Conservation (phyloP, 2,888 invertebrate species). For the Cosmopolites sordidus region DNA sequence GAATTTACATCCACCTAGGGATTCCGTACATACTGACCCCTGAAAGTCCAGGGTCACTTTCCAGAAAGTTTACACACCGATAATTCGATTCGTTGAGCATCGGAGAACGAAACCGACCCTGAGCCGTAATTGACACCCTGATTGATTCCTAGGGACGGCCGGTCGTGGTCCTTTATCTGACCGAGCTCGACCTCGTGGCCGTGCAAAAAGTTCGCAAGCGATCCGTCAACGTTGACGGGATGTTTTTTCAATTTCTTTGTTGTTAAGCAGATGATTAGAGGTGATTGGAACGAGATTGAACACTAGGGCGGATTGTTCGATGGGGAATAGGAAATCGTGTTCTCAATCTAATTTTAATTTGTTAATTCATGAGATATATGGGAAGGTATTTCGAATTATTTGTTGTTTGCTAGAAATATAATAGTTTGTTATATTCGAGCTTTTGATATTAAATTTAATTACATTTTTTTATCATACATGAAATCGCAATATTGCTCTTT, state of each 20-base stretch:
- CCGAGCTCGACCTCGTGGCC: slow-evolving; percentile 16
- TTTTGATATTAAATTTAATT: too few species aligned
- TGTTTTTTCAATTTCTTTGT: slow-evolving; percentile 21
- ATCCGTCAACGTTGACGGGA: slow-evolving; percentile 13
- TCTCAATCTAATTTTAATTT: too few species aligned
- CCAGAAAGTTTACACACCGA: slow-evolving; percentile 15
- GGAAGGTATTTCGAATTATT: too few species aligned
- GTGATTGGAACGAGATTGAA: not conserved
- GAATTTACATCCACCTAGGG: too few species aligned
- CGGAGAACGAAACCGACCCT: slow-evolving; percentile 24
- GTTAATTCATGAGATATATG: too few species aligned
- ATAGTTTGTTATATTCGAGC: too few species aligned
- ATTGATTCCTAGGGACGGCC: slow-evolving; percentile 39
- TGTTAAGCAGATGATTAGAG: slow-evolving; percentile 10
- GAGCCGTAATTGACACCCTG: slow-evolving; percentile 43
- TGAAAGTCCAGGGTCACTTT: too few species aligned
- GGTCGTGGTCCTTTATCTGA: slow-evolving; percentile 31
- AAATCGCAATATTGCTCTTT: too few species aligned
- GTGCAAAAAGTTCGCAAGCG: not conserved
- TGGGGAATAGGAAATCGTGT: not conserved
- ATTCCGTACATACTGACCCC: too few species aligned
- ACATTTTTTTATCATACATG: too few species aligned
- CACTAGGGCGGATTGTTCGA: not conserved
- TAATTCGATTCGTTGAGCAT: slow-evolving; percentile 37
- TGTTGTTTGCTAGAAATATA: too few species aligned